Evolutionary conservation across 2,888 invertebrate species (phyloP).

Genomic region (Phania funesta): DNA sequence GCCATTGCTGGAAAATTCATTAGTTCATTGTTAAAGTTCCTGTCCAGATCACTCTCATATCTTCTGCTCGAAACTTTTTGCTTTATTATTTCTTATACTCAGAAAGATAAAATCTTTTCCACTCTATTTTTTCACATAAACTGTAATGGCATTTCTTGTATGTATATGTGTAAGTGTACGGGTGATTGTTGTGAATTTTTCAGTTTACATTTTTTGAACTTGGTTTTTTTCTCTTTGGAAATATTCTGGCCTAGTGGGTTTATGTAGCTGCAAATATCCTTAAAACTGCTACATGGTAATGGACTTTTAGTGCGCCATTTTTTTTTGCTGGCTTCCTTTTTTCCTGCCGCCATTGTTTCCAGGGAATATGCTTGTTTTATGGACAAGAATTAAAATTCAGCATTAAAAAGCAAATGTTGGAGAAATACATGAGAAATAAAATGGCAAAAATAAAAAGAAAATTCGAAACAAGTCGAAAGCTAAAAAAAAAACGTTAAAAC

Average conservation of each 20-base stretch:
- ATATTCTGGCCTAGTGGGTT: slow-evolving; percentile 54
- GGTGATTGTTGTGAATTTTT: background rate
- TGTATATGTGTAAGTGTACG: background rate
- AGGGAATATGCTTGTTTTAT: slow-evolving; percentile 46
- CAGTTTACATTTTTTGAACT: slow-evolving; percentile 1
- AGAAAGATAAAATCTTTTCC: background rate
- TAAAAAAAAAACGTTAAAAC: slow-evolving; percentile 53
- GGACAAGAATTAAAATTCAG: slow-evolving; percentile 63
- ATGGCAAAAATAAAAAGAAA: slow-evolving; percentile 13
- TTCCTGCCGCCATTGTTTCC: slow-evolving; percentile 22
- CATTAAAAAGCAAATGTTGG: slow-evolving; percentile 50
- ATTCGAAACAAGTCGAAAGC: slow-evolving; percentile 20
- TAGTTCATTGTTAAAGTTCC: background rate
- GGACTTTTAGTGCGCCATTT: slow-evolving; percentile 24
- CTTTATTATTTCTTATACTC: background rate
- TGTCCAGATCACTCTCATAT: background rate
- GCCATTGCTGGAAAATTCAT: background rate
- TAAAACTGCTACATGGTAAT: slow-evolving; percentile 43
- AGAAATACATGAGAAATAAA: slow-evolving; percentile 21
- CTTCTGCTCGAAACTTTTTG: background rate
- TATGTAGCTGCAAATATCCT: slow-evolving; percentile 28
- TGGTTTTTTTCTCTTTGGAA: slow-evolving; percentile 14
- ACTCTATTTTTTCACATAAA: slow-evolving; percentile 16
- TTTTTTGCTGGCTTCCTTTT: background rate
- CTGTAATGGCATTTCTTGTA: background rate